A percentile compares a stretch with the other conserved stretches of the same genome.
Evolutionary conservation across 2,113 vertebrate species (phyloP).

Genomic region (Tyto alba): DNA sequence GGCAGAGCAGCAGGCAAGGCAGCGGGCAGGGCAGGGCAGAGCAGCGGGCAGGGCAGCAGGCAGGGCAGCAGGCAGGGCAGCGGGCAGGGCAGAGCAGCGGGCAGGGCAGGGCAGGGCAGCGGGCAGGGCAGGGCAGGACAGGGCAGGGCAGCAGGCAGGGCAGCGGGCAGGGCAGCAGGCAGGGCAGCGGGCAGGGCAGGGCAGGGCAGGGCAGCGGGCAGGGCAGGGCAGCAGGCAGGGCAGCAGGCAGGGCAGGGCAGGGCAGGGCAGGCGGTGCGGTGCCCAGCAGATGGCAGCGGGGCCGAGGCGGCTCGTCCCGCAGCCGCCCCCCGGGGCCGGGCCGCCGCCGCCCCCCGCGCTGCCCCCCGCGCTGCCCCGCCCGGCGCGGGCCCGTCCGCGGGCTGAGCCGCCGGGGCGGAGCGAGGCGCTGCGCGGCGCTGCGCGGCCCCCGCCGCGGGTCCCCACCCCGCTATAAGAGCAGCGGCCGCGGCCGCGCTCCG

Average conservation of each 20-base stretch:
- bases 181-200: not conserved
- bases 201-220: not conserved
- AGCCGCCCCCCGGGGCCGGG: not conserved
- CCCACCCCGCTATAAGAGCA: slow-evolving; percentile 30
- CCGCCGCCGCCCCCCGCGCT: not conserved
- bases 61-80: not conserved
- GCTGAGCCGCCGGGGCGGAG: not conserved
- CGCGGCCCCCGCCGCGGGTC: slow-evolving; percentile 24
- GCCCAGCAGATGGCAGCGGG: slow-evolving; percentile 54
- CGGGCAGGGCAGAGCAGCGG: no score
- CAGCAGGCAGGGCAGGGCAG: not conserved
- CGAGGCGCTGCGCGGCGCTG: not conserved
- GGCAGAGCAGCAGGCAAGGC: not conserved
- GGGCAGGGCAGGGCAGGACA: not conserved
- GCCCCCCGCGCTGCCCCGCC: not conserved
- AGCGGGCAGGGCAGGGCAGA: not conserved
- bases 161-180: not conserved
- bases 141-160: not conserved
- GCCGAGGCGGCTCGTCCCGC: not conserved
- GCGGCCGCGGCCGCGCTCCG: not conserved
- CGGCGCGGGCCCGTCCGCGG: not conserved
- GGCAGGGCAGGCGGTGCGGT: not conserved
- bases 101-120: not conserved
- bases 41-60: no score
- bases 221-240: not conserved